Percentiles rank a stretch among this genome's conserved stretches.
Conservation (phyloP, 2,888 invertebrate genomes). For the Melanophora roralis region DNA sequence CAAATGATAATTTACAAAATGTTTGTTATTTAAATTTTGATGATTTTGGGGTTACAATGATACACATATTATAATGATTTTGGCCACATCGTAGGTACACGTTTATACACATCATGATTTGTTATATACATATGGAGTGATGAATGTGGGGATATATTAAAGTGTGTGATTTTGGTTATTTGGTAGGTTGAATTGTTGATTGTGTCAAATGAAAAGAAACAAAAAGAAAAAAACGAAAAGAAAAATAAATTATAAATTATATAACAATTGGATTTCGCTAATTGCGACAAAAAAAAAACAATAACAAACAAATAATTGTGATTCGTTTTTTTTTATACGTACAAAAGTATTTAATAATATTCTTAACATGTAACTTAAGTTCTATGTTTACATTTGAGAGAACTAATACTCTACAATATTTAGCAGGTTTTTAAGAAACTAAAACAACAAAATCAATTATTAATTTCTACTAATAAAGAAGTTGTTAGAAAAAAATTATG, state of each 20-base stretch:
- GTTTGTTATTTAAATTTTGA: slow-evolving; percentile 6
- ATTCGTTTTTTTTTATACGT: background rate
- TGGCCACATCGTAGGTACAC: slow-evolving; percentile 20
- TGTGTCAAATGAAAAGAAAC: slow-evolving; percentile 68
- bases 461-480: background rate
- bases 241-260: slow-evolving; percentile 64
- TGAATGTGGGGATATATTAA: slow-evolving; percentile 21
- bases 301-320: no score
- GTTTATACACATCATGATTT: slow-evolving; percentile 3
- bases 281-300: background rate
- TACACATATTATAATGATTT: slow-evolving; percentile 8
- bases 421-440: no score
- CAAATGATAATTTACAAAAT: slow-evolving; percentile 26
- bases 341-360: background rate
- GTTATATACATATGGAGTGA: slow-evolving; percentile 2
- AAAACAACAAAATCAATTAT: background rate
- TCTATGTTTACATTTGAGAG: background rate
- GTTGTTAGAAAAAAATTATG: background rate
- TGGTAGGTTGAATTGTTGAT: slow-evolving; percentile 3
- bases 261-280: background rate
- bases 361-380: slow-evolving; percentile 2
- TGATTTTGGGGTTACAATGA: background rate
- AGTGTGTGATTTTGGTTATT: slow-evolving; percentile 30
- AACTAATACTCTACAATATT: background rate
- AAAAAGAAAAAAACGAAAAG: slow-evolving; percentile 66